Base-by-base conservation (phyloP, 2,888 invertebrate species). In the Andricus quercusramuli region DNA sequence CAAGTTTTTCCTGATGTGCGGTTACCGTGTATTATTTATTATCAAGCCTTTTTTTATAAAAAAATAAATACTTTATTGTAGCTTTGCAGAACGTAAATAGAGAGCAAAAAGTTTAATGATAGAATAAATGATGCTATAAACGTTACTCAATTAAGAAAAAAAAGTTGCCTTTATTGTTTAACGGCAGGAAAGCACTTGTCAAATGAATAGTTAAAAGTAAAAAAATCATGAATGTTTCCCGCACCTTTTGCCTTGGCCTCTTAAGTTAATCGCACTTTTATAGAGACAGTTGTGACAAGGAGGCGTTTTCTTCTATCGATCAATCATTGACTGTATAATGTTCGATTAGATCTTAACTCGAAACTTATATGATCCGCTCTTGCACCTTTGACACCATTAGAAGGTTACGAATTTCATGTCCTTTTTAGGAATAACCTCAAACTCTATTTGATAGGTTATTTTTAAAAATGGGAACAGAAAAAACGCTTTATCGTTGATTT, bases 221-320 rank as follows among this genome's bases (percentile, higher is more conserved):
- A 44, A 41, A 44, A 15, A 17, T 15, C 15, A 44, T 44, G 15
- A 44, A 44, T 44, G 15, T 44, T 15, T 13, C 44, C 44, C 13
- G 44, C 44, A 44, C 44, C 44, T 44, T 41, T 44, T 15, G 44
- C 90, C 90, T 90, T 90, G 90, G 89, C 90, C 90, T 89, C 88
- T 86, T 90, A 90, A 90, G 85, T 88, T 86, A 88, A 88, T 87
- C 87, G 88, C 80, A 81, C 81, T 82, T 83, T 86, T 88, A 82
- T 87, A 89, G 83, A 85, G 80, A 86, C 85, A 81, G 85, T 82
- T 79, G 83, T 80, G 85, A 84, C 84, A 84, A 86, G 86, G 84
- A 85, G 83, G 83, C 85, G 84, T 86, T 84, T 85, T 80, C 82
- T 79, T 81, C 83, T 82, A 83, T 83, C 85, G 83, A 86, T 85